Evolutionary conservation across 1,140 invertebrate genomes (phyloP).

Genomic region (Platyura marginata): DNA sequence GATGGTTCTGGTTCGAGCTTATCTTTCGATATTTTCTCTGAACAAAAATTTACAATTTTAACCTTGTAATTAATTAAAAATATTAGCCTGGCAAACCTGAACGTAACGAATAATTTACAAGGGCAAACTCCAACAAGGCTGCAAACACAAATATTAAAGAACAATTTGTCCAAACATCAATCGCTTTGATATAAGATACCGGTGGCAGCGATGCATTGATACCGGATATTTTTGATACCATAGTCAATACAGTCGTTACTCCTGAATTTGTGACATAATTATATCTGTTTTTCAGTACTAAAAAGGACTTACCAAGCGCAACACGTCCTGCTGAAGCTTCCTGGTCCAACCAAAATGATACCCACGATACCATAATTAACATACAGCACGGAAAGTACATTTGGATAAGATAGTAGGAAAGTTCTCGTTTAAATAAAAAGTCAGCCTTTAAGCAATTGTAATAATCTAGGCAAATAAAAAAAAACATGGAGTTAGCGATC

Average conservation of each 20-base stretch:
- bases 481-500: not conserved
- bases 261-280: not conserved
- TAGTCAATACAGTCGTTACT: not conserved
- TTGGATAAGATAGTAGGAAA: constrained; percentile 88
- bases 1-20: no score
- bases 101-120: not conserved
- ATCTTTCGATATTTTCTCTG: no score
- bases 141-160: not conserved
- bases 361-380: constrained; percentile 87
- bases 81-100: no score
- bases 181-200: not conserved
- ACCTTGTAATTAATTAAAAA: no score
- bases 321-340: constrained; percentile 79
- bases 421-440: constrained; percentile 77
- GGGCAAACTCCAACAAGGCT: not conserved
- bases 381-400: constrained; percentile 88
- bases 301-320: constrained; percentile 43
- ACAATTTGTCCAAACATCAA: not conserved
- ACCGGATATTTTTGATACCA: not conserved
- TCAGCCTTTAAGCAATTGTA: constrained; percentile 87
- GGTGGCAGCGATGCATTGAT: not conserved
- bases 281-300: not conserved
- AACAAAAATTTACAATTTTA: no score
- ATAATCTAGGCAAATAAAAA: constrained; percentile 41
- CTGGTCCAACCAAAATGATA: constrained; percentile 87